Conservation (phyloP, 1,140 invertebrate species). For the Muscidifurax raptorellus region DNA sequence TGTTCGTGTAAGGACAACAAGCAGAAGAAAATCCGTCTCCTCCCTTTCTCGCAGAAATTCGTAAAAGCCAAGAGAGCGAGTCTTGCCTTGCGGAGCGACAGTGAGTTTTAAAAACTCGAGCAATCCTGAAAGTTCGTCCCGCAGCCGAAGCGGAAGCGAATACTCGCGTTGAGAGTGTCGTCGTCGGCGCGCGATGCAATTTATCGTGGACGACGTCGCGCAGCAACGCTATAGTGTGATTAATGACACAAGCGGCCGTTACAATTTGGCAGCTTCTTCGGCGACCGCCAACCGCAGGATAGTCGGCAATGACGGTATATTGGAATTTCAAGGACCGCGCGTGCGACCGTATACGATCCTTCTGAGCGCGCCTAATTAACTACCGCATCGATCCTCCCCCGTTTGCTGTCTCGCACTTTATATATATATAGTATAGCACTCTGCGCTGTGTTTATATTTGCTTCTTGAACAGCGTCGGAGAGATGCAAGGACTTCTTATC, state of each 20-base stretch:
- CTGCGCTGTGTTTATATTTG: slow-evolving; percentile 9
- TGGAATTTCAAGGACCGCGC: slow-evolving; percentile 27
- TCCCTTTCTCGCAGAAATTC: no score
- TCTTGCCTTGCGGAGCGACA: neutral
- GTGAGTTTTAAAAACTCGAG: neutral
- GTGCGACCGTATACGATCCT: neutral
- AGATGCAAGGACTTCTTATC: slow-evolving; percentile 10
- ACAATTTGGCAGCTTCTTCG: slow-evolving; percentile 28
- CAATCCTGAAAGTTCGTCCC: neutral
- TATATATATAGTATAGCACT: no score
- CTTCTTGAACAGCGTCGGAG: neutral
- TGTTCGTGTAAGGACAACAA: no score
- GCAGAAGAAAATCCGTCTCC: no score
- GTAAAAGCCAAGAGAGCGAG: no score
- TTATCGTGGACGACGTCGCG: slow-evolving; percentile 16
- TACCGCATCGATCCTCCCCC: slow-evolving; percentile 26
- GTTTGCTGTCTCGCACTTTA: neutral
- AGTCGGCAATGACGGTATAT: neutral
- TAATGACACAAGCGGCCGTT: slow-evolving; percentile 5
- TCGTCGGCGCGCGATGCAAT: neutral
- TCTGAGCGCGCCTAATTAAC: slow-evolving; percentile 35
- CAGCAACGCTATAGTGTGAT: slow-evolving; percentile 2
- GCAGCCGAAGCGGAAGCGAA: neutral
- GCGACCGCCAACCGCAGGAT: neutral
- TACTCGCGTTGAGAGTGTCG: slow-evolving; percentile 12